Evolutionary conservation across 2,797 vertebrate species (phyloP), one percentile per base, ranked within the genome.

Genomic region (Echeneis naucrates): DNA sequence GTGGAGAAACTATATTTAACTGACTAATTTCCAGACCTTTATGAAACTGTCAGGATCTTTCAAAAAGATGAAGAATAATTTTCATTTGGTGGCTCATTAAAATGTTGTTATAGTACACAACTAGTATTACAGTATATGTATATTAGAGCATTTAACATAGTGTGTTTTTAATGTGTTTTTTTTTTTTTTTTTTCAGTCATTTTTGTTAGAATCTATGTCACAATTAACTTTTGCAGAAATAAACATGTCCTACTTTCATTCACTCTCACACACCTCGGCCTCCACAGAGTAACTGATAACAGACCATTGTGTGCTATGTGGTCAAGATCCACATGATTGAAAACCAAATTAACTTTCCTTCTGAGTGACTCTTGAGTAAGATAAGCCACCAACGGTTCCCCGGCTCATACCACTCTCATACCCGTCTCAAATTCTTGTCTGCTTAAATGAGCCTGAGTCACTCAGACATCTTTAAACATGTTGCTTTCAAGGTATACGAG

Each of bases 261-360:
- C 38, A 12, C 60, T 6, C 24, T 13, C 48, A 17, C 44, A 17
- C 67, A 21, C 44, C 55, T 56, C 60, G 73, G 67, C 63, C 53
- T 70, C 68, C 68, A 45, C 75, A 85, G 67, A 76, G 81, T 67
- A 70, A 77, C 81, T 75, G 73, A 91, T 89, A 88, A 89, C 82
- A 56, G 65, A 40, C 75, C 75, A 81, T 89, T 90, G 87, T 88
- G 73, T 70, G 32, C 27, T 51, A 68, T 58, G 65, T 65, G 67
- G 75, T 87, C 78, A 60, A 64, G 56, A 86, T 69, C 70, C 79
- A 68, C 77, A 77, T 82, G 81, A 90, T 83, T 87, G 81, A 82
- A 81, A 87, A 90, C 75, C 75, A 85, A 90, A 91, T 92, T 74
- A 90, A 84, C 81, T 87, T 90, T 88, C 79, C 82, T 70, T 81